Percentiles rank a stretch among this genome's conserved stretches.
Conservation (phyloP, 2,113 vertebrate genomes). For the Rhinichthys klamathensis region DNA sequence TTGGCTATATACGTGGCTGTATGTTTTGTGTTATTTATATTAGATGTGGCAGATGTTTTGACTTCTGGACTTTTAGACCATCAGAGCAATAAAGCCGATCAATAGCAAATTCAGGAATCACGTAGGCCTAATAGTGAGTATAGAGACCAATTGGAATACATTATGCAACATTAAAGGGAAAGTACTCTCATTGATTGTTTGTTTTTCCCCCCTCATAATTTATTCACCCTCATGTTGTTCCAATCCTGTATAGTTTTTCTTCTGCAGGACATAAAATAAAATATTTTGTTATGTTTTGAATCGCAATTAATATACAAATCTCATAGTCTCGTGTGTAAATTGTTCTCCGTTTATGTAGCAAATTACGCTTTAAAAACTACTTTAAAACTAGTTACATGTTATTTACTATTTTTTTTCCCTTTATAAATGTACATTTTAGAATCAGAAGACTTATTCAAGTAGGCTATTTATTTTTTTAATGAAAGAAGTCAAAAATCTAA, state of each 20-base stretch:
- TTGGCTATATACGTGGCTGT: not conserved
- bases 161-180: not conserved
- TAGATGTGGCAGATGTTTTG: slow-evolving; percentile 85
- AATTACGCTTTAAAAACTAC: too few species aligned
- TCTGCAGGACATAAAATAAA: not conserved
- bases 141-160: not conserved
- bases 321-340: not conserved
- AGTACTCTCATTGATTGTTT: not conserved
- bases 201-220: not conserved
- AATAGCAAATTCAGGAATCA: too few species aligned
- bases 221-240: not conserved
- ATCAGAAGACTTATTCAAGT: not conserved
- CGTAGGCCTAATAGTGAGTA: slow-evolving; percentile 67
- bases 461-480: not conserved
- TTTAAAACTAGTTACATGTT: not conserved
- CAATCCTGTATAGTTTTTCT: not conserved
- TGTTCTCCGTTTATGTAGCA: too few species aligned
- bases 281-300: not conserved
- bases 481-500: not conserved
- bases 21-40: slow-evolving; percentile 36
- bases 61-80: slow-evolving; percentile 84
- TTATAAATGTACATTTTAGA: not conserved
- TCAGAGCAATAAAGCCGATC: slow-evolving; percentile 80
- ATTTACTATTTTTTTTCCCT: too few species aligned
- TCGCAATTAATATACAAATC: not conserved